Evolutionary conservation across 2,797 vertebrate species (phyloP).

Genomic region (Schizopygopsis malacanthus): DNA sequence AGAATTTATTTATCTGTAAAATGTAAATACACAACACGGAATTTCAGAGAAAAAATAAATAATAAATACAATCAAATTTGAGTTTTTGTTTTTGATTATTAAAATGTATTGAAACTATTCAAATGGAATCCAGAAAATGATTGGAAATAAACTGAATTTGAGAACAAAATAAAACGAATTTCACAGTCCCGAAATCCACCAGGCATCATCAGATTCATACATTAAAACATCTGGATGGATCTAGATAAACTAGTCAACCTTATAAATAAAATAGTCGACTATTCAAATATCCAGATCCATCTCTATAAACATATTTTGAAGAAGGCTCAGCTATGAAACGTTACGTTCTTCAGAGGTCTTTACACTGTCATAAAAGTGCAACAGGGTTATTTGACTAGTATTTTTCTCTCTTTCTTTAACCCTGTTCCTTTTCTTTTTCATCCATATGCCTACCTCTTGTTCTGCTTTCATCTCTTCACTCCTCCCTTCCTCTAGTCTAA

Average conservation of each 20-base stretch:
- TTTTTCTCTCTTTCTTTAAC: not conserved
- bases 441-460: conserved; percentile 2
- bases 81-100: too few relatives aligned
- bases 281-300: not conserved
- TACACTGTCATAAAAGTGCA: conserved; percentile 50
- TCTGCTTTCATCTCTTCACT: conserved; percentile 17
- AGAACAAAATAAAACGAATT: not conserved
- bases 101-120: not conserved
- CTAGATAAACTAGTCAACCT: not conserved
- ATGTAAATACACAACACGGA: too few relatives aligned
- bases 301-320: not conserved
- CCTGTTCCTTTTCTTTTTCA: conserved; percentile 6
- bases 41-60: too few relatives aligned
- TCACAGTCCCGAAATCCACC: not conserved
- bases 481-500: conserved; percentile 30
- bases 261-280: not conserved
- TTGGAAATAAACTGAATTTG: too few relatives aligned
- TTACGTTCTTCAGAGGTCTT: conserved; percentile 7
- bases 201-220: not conserved
- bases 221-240: not conserved
- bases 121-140: not conserved
- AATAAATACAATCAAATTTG: not conserved
- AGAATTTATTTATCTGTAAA: too few relatives aligned
- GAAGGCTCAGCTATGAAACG: not conserved
- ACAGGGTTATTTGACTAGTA: conserved; percentile 40